Percentiles rank a stretch among this genome's conserved stretches.
Conservation (phyloP, 2,797 vertebrate species). For the Sardinella longiceps region DNA sequence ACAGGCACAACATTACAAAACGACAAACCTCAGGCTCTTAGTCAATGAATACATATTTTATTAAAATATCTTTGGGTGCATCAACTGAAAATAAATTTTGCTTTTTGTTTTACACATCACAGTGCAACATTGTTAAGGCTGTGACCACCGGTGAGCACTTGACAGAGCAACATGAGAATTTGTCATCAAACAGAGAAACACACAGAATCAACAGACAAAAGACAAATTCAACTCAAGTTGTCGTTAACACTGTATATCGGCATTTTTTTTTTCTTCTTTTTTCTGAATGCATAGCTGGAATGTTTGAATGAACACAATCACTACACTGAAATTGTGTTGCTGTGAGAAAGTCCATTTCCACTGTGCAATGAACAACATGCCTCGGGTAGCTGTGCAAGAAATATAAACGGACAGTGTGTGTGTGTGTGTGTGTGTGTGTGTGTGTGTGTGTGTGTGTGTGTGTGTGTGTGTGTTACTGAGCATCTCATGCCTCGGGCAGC, state of each 20-base stretch:
- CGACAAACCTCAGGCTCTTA: background rate
- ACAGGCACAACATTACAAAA: too few species aligned
- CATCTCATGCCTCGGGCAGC: background rate
- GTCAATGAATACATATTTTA: conserved; percentile 6
- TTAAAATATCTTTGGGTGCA: conserved; percentile 25
- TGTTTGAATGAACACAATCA: background rate
- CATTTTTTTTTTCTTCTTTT: background rate
- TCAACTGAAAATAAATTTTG: conserved; percentile 25
- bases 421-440: background rate
- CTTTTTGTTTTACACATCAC: conserved; percentile 22
- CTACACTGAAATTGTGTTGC: background rate
- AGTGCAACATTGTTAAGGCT: conserved; percentile 19
- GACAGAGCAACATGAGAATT: background rate
- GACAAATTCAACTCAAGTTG: background rate
- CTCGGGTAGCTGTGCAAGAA: background rate
- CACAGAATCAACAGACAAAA: background rate
- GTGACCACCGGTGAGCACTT: background rate
- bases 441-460: conserved; percentile 9
- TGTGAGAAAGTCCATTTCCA: background rate
- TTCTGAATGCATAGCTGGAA: conserved; percentile 12
- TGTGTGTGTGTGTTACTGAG: background rate
- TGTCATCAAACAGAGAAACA: background rate
- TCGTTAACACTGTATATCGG: background rate
- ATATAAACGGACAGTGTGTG: background rate
- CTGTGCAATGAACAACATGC: background rate